Conservation (phyloP, 2,888 invertebrate genomes). For the Ectobius pallidus region DNA sequence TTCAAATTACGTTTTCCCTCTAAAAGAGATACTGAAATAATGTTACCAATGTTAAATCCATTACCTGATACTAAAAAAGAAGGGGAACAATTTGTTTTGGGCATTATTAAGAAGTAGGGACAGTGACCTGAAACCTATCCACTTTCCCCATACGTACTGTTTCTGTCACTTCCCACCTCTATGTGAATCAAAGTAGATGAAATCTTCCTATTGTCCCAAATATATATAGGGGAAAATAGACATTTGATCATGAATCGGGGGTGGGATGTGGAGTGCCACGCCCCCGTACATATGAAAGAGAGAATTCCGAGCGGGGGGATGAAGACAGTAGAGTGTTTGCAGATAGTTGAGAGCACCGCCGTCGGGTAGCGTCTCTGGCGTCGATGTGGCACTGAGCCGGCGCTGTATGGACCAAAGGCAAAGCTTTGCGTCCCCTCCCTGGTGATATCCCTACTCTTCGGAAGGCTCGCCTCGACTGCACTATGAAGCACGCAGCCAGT, state of each 20-base stretch:
- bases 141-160: no score
- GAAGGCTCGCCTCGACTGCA: background rate
- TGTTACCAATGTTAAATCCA: no score
- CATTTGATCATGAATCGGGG: constrained; percentile 19
- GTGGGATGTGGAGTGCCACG: constrained; percentile 2
- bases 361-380: constrained; percentile 29
- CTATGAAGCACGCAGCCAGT: background rate
- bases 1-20: no score
- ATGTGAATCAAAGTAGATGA: background rate
- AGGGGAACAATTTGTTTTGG: no score
- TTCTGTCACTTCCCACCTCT: background rate
- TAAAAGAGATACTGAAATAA: no score
- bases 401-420: constrained; percentile 7
- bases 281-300: background rate
- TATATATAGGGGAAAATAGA: background rate
- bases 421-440: background rate
- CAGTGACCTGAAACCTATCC: no score
- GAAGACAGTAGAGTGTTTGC: background rate
- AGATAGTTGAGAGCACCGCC: constrained; percentile 21
- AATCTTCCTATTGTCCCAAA: background rate
- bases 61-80: no score
- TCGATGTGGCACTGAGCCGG: background rate
- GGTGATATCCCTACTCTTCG: background rate
- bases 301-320: background rate
- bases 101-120: no score